Percentiles rank a stretch among this genome's conserved stretches.
phyloP scores from a whole-genome alignment of 2,888 invertebrate species.

The Xestobium rufovillosum region DNA sequence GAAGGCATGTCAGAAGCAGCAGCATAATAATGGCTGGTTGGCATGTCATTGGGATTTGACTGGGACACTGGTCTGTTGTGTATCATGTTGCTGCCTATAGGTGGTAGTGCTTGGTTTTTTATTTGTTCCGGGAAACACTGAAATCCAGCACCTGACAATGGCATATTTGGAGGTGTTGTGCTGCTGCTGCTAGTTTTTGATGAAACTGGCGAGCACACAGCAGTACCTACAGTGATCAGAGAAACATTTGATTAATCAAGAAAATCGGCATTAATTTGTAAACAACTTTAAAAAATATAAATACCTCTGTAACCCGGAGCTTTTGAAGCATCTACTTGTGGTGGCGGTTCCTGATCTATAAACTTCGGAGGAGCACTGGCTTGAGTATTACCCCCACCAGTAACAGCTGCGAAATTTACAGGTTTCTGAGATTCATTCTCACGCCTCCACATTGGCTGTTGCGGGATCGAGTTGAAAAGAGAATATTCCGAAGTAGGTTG shows the following conservation, averaged over 20 bases:
- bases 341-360: slow-evolving; percentile 49
- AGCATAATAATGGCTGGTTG: slow-evolving; percentile 16
- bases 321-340: slow-evolving; percentile 76
- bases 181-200: slow-evolving; percentile 52
- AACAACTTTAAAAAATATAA: too few relatives aligned
- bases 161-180: slow-evolving; percentile 47
- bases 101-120: slow-evolving; percentile 32
- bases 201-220: slow-evolving; percentile 70
- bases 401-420: slow-evolving; percentile 66
- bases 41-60: slow-evolving; percentile 22
- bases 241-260: too few relatives aligned
- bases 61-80: slow-evolving; percentile 32
- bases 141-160: slow-evolving; percentile 28
- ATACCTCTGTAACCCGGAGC: slow-evolving; percentile 85
- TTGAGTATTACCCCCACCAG: slow-evolving; percentile 46
- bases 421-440: slow-evolving; percentile 51
- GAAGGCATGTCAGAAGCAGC: slow-evolving; percentile 13
- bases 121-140: slow-evolving; percentile 26
- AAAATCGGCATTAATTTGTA: too few relatives aligned
- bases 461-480: slow-evolving; percentile 73
- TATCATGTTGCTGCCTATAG: slow-evolving; percentile 37
- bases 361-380: slow-evolving; percentile 41
- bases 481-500: slow-evolving; percentile 70
- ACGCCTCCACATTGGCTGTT: slow-evolving; percentile 56
- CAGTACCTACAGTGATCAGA: too few relatives aligned